Base-by-base conservation (phyloP, 2,797 vertebrate genomes). In the Sebastes nivosus region DNA sequence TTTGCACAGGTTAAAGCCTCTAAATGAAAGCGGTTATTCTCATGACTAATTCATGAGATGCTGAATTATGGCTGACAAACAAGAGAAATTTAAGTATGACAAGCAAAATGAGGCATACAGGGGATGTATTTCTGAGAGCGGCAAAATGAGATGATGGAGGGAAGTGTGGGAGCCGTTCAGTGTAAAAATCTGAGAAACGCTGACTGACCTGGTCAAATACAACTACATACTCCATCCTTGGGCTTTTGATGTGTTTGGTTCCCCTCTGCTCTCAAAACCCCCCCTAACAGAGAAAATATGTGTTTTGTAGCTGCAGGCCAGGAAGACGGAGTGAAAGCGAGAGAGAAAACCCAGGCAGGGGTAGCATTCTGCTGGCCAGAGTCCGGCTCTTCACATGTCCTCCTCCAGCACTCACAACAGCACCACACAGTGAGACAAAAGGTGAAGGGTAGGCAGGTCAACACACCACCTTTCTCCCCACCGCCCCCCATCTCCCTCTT, bases 381-480 rank as follows among this genome's bases (percentile, higher is more conserved):
- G 85, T 82, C 76, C 71, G 80, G 76, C 85, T 88, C 86, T 84
- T 92, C 87, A 87, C 84, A 54, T 80, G 80, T 88, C 91, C 87
- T 92, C 86, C 76, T 93, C 76, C 76, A 77, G 69, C 83, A 80
- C 90, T 90, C 84, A 79, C 78, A 90, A 87, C 82, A 88, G 90
- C 93, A 79, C 77, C 91, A 87, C 90, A 89, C 83, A 72, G 88
- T 22, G 88, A 92, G 91, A 90, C 88, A 87, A 93, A 91, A 95
- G 93, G 93, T 94, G 94, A 95, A 94, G 94, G 92, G 91, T 88
- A 94, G 82, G 18, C 76, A 87, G 92, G 91, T 92, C 89, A 90
- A 24, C 42, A 57, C 81, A 67, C 84, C 58, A 76, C 70, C 46
- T 57, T 60, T 72, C 27, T 1, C 22, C 1, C 13, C 36, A 38